Percentiles rank a stretch among this genome's conserved stretches.
Conservation (phyloP, 2,113 vertebrate species). For the Theropithecus gelada region DNA sequence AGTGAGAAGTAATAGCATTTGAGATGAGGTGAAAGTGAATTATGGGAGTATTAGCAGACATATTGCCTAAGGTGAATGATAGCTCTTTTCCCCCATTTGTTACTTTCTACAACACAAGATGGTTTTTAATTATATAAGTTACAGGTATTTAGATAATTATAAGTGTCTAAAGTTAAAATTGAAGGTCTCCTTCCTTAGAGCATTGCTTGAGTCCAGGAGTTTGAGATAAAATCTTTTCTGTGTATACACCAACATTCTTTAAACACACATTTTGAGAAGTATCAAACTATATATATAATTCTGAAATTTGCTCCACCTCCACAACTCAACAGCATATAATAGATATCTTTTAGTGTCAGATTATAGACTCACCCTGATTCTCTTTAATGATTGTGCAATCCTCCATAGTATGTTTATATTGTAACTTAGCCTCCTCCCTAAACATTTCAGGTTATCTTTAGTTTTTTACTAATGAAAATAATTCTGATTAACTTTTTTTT, state of each 20-base stretch:
- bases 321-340: background rate
- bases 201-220: background rate
- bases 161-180: background rate
- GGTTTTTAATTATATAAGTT: background rate
- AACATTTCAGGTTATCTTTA: background rate
- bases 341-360: background rate
- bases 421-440: background rate
- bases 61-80: background rate
- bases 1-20: background rate
- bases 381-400: background rate
- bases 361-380: background rate
- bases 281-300: background rate
- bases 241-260: background rate
- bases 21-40: background rate
- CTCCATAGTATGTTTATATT: background rate
- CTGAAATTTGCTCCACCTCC: background rate
- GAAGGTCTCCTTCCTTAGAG: background rate
- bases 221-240: background rate
- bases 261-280: slow-evolving; percentile 15
- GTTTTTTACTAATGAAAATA: slow-evolving; percentile 28
- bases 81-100: background rate
- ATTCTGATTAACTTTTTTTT: background rate
- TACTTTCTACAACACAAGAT: background rate
- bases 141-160: background rate
- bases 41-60: background rate